Evolutionary conservation across 2,113 vertebrate genomes (phyloP), one percentile per base, ranked within the genome.

Genomic region (Acrocephalus kingi): DNA sequence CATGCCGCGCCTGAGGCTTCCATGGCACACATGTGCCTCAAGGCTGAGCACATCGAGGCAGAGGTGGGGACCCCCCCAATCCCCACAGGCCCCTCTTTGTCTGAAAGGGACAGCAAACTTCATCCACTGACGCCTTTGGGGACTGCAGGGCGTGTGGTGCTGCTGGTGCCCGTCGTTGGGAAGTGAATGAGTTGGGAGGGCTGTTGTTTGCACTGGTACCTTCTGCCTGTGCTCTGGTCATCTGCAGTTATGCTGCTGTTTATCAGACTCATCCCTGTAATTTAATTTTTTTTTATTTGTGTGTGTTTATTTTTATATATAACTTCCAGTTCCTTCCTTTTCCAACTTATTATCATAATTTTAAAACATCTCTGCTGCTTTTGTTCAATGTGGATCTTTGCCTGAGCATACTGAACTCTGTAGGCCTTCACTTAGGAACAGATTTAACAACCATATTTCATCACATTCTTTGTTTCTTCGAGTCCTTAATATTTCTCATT

Each of bases 141-240:
- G 51, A 7, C 11, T 7, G 48, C 3, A 2, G 75, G 61, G 39
- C 0, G 0, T 15, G 58, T 6, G 7, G 61, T 3, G 7, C 52
- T 55, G 83, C 58, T 0, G 6, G 61, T 27, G 15, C 88, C 79
- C 16, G 23, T 6, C 84, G 87, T 27, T 79, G 95, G 90, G 89
- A 67, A 76, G 96, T 39, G 94, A 77, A 43, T 63, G 93, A 30
- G 33, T 62, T 1, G 27, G 93, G 90, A 97, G 97, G 79, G 95
- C 94, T 96, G 90, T 59, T 97, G 96, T 93, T 96, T 88, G 80
- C 94, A 48, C 79, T 84, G 96, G 85, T 97, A 94, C 91, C 88
- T 84, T 87, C 77, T 73, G 88, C 74, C 82, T 83, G 84, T 5
- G 10, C 59, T 67, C 41, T 23, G 62, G 66, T 89, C 90, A 74